phyloP scores from a whole-genome alignment of 2,888 invertebrate genomes.

The Nasonia oneida region DNA sequence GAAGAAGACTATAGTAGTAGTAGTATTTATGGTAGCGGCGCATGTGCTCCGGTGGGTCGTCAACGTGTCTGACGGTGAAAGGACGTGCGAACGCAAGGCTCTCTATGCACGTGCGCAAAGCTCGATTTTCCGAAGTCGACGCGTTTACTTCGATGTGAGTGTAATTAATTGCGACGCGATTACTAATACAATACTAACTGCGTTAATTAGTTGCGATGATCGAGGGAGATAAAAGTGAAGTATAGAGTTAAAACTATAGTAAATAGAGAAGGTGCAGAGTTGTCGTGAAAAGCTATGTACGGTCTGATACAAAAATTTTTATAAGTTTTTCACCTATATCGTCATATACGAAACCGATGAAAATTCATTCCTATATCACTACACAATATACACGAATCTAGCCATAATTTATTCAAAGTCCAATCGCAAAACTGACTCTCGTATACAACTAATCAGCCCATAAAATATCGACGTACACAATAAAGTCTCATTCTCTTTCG shows the following conservation, averaged over 20 bases:
- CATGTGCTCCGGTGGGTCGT: slow-evolving; percentile 54
- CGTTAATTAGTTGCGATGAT: not conserved
- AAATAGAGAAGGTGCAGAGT: too few species aligned
- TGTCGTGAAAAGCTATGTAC: too few species aligned
- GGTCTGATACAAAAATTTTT: too few species aligned
- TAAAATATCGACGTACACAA: not conserved
- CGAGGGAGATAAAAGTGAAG: too few species aligned
- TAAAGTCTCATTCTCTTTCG: slow-evolving; percentile 35
- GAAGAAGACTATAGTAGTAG: slow-evolving; percentile 59
- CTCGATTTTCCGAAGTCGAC: not conserved
- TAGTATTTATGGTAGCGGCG: slow-evolving; percentile 39
- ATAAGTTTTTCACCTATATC: not conserved
- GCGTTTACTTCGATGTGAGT: not conserved
- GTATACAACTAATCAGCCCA: not conserved
- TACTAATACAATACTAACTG: not conserved
- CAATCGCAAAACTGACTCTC: too few species aligned
- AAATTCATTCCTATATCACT: too few species aligned
- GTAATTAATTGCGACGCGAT: not conserved
- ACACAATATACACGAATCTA: not conserved
- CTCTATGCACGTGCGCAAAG: slow-evolving; percentile 18
- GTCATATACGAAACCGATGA: not conserved
- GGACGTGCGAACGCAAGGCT: slow-evolving; percentile 57
- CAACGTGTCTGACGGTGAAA: slow-evolving; percentile 69
- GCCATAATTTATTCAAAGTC: not conserved
- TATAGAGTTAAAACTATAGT: too few species aligned